Conservation (phyloP, 2,113 vertebrate species). For the Argyrosomus japonicus region DNA sequence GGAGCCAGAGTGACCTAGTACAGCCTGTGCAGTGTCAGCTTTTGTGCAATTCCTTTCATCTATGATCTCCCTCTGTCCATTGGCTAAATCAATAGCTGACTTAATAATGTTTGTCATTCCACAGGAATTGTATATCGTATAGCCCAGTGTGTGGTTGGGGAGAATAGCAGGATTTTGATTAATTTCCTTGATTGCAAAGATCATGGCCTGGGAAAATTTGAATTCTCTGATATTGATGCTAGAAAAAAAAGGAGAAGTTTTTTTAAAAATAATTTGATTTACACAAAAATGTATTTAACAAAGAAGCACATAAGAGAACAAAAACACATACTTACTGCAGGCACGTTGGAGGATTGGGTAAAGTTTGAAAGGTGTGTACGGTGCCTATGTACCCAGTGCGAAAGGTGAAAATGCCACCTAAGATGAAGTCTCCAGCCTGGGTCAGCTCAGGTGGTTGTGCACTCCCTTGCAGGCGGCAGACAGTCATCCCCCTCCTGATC, state of each 20-base stretch:
- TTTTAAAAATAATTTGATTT: neutral
- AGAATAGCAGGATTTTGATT: slow-evolving; percentile 68
- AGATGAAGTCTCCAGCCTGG: slow-evolving; percentile 67
- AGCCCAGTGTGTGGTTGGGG: slow-evolving; percentile 69
- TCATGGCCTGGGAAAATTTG: slow-evolving; percentile 76
- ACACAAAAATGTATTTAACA: neutral
- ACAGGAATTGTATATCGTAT: slow-evolving; percentile 75
- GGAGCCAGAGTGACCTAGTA: slow-evolving; percentile 74
- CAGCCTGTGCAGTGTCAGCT: slow-evolving; percentile 48
- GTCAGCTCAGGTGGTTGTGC: slow-evolving; percentile 65
- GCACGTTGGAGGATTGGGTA: slow-evolving; percentile 34
- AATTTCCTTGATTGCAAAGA: slow-evolving; percentile 76
- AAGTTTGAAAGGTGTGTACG: slow-evolving; percentile 15
- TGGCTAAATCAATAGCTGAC: slow-evolving; percentile 67
- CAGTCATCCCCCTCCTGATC: slow-evolving; percentile 40
- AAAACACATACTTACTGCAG: slow-evolving; percentile 49
- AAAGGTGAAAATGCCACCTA: slow-evolving; percentile 82
- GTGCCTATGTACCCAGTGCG: slow-evolving; percentile 51
- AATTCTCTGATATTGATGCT: slow-evolving; percentile 75
- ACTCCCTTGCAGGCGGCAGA: slow-evolving; percentile 49
- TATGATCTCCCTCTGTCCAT: slow-evolving; percentile 46
- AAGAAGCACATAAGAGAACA: neutral
- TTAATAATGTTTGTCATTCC: slow-evolving; percentile 66
- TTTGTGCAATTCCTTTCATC: slow-evolving; percentile 65
- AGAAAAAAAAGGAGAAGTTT: neutral